Evolutionary conservation across 2,888 invertebrate species (phyloP).

Genomic region (Coelopa pilipes): DNA sequence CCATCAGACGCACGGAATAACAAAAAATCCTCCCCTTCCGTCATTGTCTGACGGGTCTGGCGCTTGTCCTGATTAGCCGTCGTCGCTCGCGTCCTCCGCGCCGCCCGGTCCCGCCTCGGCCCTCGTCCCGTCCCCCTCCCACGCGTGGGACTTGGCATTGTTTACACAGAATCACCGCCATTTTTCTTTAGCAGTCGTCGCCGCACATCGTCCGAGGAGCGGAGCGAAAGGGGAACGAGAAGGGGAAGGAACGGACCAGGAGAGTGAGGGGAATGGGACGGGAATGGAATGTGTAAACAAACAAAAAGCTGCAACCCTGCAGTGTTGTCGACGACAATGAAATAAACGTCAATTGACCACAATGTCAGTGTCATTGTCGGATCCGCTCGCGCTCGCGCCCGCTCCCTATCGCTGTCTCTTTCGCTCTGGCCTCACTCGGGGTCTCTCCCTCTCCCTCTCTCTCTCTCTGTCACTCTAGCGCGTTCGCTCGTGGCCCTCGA

Average conservation of each 20-base stretch:
- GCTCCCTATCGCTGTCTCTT: background rate
- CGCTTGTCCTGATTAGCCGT: background rate
- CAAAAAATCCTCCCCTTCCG: background rate
- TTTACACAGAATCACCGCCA: slow-evolving; percentile 28
- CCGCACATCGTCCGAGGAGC: slow-evolving; percentile 23
- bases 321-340: slow-evolving; percentile 50
- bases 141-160: slow-evolving; percentile 7
- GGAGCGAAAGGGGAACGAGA: background rate
- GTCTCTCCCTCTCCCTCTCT: too few relatives aligned
- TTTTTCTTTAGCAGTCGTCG: slow-evolving; percentile 15
- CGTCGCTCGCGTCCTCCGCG: background rate
- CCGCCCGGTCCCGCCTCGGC: background rate
- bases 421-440: background rate
- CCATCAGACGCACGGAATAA: too few relatives aligned
- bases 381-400: background rate
- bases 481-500: background rate
- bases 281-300: slow-evolving; percentile 17
- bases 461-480: background rate
- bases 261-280: too few relatives aligned
- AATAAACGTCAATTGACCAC: slow-evolving; percentile 55
- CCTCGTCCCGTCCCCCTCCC: background rate
- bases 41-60: background rate
- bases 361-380: slow-evolving; percentile 48
- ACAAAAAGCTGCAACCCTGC: slow-evolving; percentile 28
- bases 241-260: too few relatives aligned